Evolutionary conservation across 2,888 invertebrate species (phyloP).

Genomic region (Oegoconia quadripuncta): DNA sequence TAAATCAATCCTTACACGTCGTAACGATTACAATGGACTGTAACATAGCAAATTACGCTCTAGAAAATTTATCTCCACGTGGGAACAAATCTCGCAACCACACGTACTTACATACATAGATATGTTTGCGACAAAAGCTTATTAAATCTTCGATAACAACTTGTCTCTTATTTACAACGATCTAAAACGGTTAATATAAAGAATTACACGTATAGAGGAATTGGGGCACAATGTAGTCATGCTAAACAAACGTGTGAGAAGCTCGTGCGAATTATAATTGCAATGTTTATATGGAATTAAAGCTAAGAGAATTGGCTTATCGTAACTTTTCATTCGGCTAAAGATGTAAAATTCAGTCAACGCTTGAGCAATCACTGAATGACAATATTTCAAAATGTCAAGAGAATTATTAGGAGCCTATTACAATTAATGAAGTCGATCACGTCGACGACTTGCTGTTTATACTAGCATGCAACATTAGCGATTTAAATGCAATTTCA

Average conservation of each 20-base stretch:
- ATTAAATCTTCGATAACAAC: conserved; percentile 51
- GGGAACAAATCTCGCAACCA: conserved; percentile 46
- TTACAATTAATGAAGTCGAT: conserved; percentile 22
- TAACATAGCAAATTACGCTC: conserved; percentile 16
- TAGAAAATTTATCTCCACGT: conserved; percentile 34
- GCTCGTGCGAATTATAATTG: conserved; percentile 28
- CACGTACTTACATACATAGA: conserved; percentile 54
- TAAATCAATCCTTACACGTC: too few relatives aligned
- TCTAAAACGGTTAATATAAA: conserved; percentile 44
- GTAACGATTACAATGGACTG: too few relatives aligned
- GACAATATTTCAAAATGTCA: conserved; percentile 32
- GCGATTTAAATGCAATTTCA: conserved; percentile 73
- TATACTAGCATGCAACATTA: conserved; percentile 66
- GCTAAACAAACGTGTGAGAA: conserved; percentile 42
- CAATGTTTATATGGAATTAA: conserved; percentile 21
- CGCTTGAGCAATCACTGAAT: conserved; percentile 68
- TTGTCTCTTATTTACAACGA: conserved; percentile 27
- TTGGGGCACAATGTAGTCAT: conserved; percentile 49
- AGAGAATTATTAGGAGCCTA: conserved; percentile 17
- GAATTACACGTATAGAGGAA: conserved; percentile 52
- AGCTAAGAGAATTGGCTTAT: conserved; percentile 29
- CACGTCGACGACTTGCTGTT: conserved; percentile 34
- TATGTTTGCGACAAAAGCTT: conserved; percentile 77
- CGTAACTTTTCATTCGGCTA: conserved; percentile 26
- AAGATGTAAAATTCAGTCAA: conserved; percentile 52